Conservation (phyloP, 2,113 vertebrate species). For the Phrynocephalus versicolor region DNA sequence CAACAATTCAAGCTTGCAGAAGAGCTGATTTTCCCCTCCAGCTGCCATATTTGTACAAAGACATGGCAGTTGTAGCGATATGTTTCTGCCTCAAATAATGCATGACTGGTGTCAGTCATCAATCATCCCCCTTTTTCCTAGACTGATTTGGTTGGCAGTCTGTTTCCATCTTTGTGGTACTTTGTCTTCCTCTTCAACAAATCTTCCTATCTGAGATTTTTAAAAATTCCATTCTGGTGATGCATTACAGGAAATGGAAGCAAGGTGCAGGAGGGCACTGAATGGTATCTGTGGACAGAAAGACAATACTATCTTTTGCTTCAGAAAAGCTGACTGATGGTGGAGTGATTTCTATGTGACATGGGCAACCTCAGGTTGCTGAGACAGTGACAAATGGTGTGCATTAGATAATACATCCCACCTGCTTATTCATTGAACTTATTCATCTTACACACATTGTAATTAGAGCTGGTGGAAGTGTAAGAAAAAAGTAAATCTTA, state of each 20-base stretch:
- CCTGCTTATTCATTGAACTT: constrained; percentile 1
- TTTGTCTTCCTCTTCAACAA: neutral
- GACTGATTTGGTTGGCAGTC: neutral
- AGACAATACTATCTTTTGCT: constrained; percentile 3
- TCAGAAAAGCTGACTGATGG: constrained; percentile 18
- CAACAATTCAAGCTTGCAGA: neutral
- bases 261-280: neutral
- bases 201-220: no score
- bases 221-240: neutral
- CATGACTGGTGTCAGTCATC: neutral
- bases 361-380: neutral
- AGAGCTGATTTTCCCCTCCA: neutral
- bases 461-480: neutral
- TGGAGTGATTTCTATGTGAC: constrained; percentile 14
- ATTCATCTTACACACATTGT: neutral
- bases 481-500: neutral
- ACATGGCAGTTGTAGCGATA: neutral
- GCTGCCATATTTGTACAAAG: neutral
- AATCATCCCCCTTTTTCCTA: neutral
- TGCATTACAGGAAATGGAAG: constrained; percentile 25
- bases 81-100: neutral
- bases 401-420: constrained; percentile 14
- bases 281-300: constrained; percentile 1
- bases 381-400: constrained; percentile 21
- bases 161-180: neutral